Conservation (phyloP, 2,888 invertebrate genomes). For the Blera fallax region DNA sequence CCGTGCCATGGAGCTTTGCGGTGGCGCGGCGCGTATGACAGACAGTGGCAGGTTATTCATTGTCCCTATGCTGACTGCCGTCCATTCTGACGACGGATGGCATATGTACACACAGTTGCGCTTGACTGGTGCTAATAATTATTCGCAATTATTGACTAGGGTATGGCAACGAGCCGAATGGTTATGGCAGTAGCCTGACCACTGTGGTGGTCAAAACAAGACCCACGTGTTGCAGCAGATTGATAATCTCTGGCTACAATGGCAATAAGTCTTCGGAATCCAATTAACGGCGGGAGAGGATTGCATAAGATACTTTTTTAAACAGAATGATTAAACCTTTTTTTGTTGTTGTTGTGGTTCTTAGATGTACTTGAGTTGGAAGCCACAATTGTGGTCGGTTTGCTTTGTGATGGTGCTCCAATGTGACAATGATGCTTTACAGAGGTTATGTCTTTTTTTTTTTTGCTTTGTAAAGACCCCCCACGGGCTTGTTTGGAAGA, state of each 20-base stretch:
- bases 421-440: conserved; percentile 56
- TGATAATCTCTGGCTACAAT: conserved; percentile 71
- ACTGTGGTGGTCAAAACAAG: conserved; percentile 53
- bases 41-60: conserved; percentile 68
- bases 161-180: background rate
- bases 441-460: background rate
- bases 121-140: conserved; percentile 72
- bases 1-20: conserved; percentile 3
- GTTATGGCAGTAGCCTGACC: conserved; percentile 5
- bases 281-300: conserved; percentile 69
- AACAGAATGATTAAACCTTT: conserved; percentile 47
- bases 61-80: conserved; percentile 49
- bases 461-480: conserved; percentile 33
- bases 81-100: conserved; percentile 45
- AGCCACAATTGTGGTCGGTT: conserved; percentile 49
- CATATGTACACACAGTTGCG: conserved; percentile 69
- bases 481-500: conserved; percentile 38
- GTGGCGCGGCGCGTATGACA: conserved; percentile 56
- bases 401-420: conserved; percentile 8
- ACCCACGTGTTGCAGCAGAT: conserved; percentile 61
- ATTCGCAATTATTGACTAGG: conserved; percentile 68
- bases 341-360: background rate
- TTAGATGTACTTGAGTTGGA: conserved; percentile 20
- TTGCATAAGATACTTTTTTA: conserved; percentile 68
- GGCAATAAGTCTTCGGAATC: conserved; percentile 70